A percentile compares a stretch with the other conserved stretches of the same genome.
Conservation (phyloP, 2,888 invertebrate species). For the Tenthredo mesomela region DNA sequence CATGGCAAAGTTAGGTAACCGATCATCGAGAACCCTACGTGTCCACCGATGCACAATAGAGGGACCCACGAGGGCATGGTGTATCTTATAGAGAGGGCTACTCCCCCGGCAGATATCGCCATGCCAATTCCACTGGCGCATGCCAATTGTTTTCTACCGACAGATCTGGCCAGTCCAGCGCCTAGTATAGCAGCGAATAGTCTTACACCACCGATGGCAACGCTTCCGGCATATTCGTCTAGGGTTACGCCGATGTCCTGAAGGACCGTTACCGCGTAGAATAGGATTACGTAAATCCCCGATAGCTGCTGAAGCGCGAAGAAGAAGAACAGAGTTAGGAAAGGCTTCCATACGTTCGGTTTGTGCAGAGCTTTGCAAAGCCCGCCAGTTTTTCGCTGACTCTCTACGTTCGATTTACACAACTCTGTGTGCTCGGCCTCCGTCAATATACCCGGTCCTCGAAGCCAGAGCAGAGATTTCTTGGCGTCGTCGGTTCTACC, state of each 20-base stretch:
- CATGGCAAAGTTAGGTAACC: constrained; percentile 87
- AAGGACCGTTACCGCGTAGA: constrained; percentile 87
- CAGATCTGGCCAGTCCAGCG: constrained; percentile 83
- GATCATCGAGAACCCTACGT: constrained; percentile 87
- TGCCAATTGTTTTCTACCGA: constrained; percentile 83
- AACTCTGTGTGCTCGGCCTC: constrained; percentile 84
- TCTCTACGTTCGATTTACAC: constrained; percentile 76
- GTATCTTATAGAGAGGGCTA: constrained; percentile 76
- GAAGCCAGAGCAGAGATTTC: constrained; percentile 83
- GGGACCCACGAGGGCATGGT: constrained; percentile 75
- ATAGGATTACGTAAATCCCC: constrained; percentile 86
- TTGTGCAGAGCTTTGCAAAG: constrained; percentile 70
- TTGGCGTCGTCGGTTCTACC: constrained; percentile 82
- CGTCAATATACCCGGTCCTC: constrained; percentile 82
- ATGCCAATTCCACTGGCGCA: constrained; percentile 84
- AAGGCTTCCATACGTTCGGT: constrained; percentile 84
- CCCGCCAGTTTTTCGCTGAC: constrained; percentile 58
- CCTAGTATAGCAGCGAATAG: constrained; percentile 85
- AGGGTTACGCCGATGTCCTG: constrained; percentile 84
- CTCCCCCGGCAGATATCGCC: constrained; percentile 81
- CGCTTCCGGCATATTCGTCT: constrained; percentile 85
- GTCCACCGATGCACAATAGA: constrained; percentile 83
- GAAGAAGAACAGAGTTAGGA: constrained; percentile 83
- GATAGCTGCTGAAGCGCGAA: constrained; percentile 86
- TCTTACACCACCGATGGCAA: constrained; percentile 85